A percentile compares a stretch with the other conserved stretches of the same genome.
Conservation (phyloP, 2,888 invertebrate genomes). For the Trichacis sp. region DNA sequence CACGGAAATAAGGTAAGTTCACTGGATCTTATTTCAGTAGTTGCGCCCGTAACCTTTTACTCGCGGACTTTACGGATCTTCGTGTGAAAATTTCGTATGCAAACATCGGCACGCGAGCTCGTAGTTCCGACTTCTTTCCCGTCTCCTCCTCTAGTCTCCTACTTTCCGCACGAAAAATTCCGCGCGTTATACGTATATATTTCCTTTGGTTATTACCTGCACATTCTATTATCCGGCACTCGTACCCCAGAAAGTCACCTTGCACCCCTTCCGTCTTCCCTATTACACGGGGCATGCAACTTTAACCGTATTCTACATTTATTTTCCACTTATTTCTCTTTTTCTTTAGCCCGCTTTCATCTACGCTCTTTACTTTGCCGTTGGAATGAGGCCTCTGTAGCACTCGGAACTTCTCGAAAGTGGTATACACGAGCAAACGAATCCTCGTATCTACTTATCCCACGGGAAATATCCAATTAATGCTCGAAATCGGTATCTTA, state of each 20-base stretch:
- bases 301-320: slow-evolving; percentile 43
- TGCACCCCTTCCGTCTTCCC: slow-evolving; percentile 35
- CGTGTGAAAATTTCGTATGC: slow-evolving; percentile 50
- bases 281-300: slow-evolving; percentile 48
- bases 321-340: slow-evolving; percentile 18
- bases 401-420: slow-evolving; percentile 49
- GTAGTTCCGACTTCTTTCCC: slow-evolving; percentile 48
- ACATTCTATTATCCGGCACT: slow-evolving; percentile 61
- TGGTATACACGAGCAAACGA: slow-evolving; percentile 43
- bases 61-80: slow-evolving; percentile 30
- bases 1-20: slow-evolving; percentile 28
- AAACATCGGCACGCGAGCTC: slow-evolving; percentile 44
- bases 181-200: slow-evolving; percentile 43
- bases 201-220: slow-evolving; percentile 60
- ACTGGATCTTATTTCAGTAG: slow-evolving; percentile 11
- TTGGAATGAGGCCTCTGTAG: slow-evolving; percentile 31
- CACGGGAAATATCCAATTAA: slow-evolving; percentile 67
- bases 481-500: slow-evolving; percentile 65
- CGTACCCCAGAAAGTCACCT: slow-evolving; percentile 43
- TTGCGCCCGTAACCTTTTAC: slow-evolving; percentile 26
- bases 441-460: slow-evolving; percentile 48
- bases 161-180: slow-evolving; percentile 47
- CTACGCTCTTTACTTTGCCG: slow-evolving; percentile 34
- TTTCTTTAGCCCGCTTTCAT: slow-evolving; percentile 30
- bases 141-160: slow-evolving; percentile 58